These are phyloP conservation scores for Clamator glandarius DNA, from an alignment of 2,797 vertebrate genomes.

Conservation along the genomic window DNA sequence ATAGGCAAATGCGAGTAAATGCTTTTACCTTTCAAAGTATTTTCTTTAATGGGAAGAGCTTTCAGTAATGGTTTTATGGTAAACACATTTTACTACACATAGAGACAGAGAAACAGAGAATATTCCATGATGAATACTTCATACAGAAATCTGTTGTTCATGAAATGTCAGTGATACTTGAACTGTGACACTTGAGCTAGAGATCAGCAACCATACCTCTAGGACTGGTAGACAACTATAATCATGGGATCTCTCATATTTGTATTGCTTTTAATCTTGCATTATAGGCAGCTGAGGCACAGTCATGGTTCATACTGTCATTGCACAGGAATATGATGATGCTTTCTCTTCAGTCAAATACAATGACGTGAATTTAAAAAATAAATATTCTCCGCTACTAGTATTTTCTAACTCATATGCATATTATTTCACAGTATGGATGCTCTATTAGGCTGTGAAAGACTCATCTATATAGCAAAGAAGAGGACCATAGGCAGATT, in stretches of 20 bases:
- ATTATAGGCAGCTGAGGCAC: not conserved
- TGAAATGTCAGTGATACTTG: not conserved
- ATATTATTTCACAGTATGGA: not conserved
- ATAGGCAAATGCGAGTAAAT: not conserved
- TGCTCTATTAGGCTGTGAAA: not conserved
- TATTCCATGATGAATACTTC: not conserved
- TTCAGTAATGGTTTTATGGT: not conserved
- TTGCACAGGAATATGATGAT: not conserved
- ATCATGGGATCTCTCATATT: not conserved
- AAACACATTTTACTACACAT: not conserved
- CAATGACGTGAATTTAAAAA: not conserved
- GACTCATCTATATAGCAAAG: not conserved
- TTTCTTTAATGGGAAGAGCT: not conserved
- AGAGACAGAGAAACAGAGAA: not conserved
- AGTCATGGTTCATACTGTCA: not conserved
- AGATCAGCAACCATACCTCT: not conserved
- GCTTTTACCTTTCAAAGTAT: not conserved
- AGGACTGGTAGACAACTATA: not conserved
- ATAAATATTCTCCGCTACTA: not conserved
- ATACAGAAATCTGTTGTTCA: not conserved
- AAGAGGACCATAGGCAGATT: not conserved
- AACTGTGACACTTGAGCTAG: not conserved
- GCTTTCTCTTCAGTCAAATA: not conserved
- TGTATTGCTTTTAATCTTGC: not conserved
- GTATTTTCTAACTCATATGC: not conserved